Base-by-base conservation (phyloP, 2,797 vertebrate genomes). In the Esox masquinongy region DNA sequence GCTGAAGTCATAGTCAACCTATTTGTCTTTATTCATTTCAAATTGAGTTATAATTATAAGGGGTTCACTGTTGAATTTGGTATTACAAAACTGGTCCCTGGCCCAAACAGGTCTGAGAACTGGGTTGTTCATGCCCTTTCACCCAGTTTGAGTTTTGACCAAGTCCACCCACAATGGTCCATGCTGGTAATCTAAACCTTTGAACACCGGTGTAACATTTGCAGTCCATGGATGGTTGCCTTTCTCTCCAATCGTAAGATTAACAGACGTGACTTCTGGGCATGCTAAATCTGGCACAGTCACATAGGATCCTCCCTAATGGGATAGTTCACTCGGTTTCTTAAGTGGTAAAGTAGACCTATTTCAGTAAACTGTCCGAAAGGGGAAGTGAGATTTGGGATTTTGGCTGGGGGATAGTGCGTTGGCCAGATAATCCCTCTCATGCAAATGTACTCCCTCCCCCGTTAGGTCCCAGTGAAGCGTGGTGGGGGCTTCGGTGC, bases 401-500 rank as follows among this genome's bases (percentile, higher is more conserved):
- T 97, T 94, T 94, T 95, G 92, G 89, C 92, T 91, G 92, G 92
- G 93, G 93, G 92, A 79, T 88, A 91, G 91, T 90, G 92, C 92
- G 90, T 95, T 94, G 94, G 96, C 95, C 93, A 95, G 94, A 96
- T 96, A 95, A 95, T 97, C 93, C 94, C 91, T 94, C 88, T 93
- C 94, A 98, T 99, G 97, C 97, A 98, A 99, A 98, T 97, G 83
- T 88, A 91, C 90, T 93, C 90, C 93, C 92, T 92, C 92, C 88
- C 87, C 31, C 82, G 90, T 92, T 90, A 93, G 94, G 93, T 96
- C 95, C 96, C 92, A 93, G 93, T 95, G 94, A 95, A 94, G 95
- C 94, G 84, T 94, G 89, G 84, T 93, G 92, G 90, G 70, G 47
- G 70, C 22, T 92, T 92, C 93, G 83, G 80, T 68, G 17, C 93